Conservation (phyloP, 2,113 vertebrate species). For the Grallaria varia region DNA sequence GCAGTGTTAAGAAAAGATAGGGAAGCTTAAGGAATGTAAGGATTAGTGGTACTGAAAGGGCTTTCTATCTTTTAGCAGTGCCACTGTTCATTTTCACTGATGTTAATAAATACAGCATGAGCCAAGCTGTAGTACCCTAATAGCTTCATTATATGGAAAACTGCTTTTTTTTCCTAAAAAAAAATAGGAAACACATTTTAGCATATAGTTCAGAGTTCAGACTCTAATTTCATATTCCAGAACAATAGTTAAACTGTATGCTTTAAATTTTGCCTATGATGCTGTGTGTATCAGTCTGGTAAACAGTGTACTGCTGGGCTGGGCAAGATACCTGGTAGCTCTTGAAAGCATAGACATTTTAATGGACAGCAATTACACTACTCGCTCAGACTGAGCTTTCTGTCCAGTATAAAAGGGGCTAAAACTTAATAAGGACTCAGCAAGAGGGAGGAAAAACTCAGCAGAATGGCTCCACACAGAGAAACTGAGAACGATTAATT, state of each 20-base stretch:
- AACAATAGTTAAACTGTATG: not conserved
- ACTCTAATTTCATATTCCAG: not conserved
- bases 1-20: not conserved
- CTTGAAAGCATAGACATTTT: not conserved
- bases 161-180: not conserved
- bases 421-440: not conserved
- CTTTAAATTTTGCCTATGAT: not conserved
- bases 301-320: not conserved
- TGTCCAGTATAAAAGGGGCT: conserved; percentile 15
- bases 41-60: not conserved
- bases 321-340: not conserved
- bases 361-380: not conserved
- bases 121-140: not conserved
- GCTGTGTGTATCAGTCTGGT: not conserved
- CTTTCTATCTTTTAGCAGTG: not conserved
- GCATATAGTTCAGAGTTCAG: not conserved
- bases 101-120: not conserved
- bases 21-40: not conserved
- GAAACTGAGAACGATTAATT: not conserved
- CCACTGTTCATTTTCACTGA: not conserved
- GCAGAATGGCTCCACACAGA: not conserved
- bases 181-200: not conserved
- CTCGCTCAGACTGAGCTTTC: not conserved
- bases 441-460: not conserved
- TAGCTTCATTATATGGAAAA: not conserved